These are phyloP conservation scores for Erebia aethiops DNA, from an alignment of 2,888 invertebrate species.

Conservation along the genomic window DNA sequence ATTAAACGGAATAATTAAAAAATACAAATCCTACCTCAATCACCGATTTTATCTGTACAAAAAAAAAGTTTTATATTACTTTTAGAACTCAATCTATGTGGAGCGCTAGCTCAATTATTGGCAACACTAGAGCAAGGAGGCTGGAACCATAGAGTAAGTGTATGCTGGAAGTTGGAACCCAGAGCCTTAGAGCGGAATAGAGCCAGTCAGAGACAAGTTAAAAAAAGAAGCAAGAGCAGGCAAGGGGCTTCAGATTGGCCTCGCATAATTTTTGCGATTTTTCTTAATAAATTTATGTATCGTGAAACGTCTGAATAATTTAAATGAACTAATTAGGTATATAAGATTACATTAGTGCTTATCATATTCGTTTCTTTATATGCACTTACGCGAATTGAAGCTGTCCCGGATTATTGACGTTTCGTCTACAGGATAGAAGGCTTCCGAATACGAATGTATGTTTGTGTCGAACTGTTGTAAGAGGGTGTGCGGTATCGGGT, in stretches of 20 bases:
- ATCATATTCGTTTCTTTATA: conserved; percentile 8
- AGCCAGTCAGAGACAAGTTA: too few relatives aligned
- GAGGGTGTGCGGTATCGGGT: conserved; percentile 60
- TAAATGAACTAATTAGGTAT: conserved; percentile 3
- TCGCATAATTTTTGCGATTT: conserved; percentile 2
- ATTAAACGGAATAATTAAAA: too few relatives aligned
- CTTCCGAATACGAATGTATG: conserved; percentile 55
- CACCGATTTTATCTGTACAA: too few relatives aligned
- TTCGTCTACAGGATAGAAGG: conserved; percentile 62
- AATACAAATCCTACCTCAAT: too few relatives aligned
- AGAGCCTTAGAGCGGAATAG: too few relatives aligned
- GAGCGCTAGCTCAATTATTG: too few relatives aligned
- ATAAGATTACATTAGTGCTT: conserved; percentile 6
- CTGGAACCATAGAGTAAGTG: too few relatives aligned
- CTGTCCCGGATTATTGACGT: conserved; percentile 76
- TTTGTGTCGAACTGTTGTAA: conserved; percentile 61
- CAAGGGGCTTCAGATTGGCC: not conserved
- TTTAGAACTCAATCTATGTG: too few relatives aligned
- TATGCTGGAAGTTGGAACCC: too few relatives aligned
- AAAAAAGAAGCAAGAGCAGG: too few relatives aligned
- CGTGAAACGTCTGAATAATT: conserved; percentile 20
- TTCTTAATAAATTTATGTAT: conserved; percentile 11
- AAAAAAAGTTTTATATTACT: too few relatives aligned
- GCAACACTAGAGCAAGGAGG: too few relatives aligned
- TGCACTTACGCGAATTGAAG: conserved; percentile 23